Percentiles rank a stretch among this genome's conserved stretches.
Evolutionary conservation across 2,113 vertebrate species (phyloP).

Genomic region (Puffinus mauretanicus): DNA sequence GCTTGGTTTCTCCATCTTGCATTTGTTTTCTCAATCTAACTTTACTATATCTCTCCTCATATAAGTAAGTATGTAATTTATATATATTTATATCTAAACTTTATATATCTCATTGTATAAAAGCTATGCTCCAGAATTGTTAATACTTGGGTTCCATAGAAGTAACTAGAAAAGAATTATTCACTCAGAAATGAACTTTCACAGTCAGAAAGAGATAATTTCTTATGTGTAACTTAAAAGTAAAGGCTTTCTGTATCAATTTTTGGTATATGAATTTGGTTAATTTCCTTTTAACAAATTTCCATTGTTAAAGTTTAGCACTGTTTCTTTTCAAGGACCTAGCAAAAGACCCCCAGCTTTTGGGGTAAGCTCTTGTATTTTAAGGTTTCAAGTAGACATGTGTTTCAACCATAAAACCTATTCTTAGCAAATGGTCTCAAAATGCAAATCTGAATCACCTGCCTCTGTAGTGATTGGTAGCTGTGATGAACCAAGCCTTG

Average conservation of each 20-base stretch:
- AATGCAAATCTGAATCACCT: neutral
- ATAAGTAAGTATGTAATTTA: neutral
- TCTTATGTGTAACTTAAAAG: neutral
- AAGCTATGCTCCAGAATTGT: neutral
- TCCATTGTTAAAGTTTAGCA: neutral
- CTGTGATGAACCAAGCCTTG: neutral
- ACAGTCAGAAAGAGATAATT: neutral
- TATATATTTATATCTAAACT: neutral
- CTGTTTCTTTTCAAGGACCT: neutral
- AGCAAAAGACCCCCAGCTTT: neutral
- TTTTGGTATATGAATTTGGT: neutral
- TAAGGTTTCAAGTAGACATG: neutral
- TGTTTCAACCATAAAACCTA: neutral
- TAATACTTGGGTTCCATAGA: neutral
- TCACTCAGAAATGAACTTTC: neutral
- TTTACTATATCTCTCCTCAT: neutral
- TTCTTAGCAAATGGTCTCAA: neutral
- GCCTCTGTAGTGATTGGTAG: neutral
- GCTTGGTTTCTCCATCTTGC: neutral
- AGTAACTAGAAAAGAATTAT: neutral
- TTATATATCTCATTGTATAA: neutral
- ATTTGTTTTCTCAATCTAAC: neutral
- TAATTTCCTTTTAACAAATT: neutral
- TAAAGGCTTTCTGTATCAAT: neutral
- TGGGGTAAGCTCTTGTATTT: neutral